Percentiles rank a stretch among this genome's conserved stretches.
phyloP scores from a whole-genome alignment of 2,113 vertebrate genomes.

The Sphyrna mokarran region DNA sequence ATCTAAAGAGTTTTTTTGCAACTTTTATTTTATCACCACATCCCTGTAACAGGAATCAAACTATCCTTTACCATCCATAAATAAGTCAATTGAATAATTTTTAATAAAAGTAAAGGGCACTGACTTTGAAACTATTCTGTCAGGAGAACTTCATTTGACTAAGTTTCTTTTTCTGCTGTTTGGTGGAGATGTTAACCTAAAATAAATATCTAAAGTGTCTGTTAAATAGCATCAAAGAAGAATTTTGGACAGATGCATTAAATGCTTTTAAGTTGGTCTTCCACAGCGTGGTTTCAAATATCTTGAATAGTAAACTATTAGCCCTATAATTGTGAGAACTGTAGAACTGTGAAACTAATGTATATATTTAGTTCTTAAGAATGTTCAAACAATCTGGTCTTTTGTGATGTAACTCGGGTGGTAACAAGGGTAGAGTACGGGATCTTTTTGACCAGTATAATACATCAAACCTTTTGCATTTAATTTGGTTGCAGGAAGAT shows the following conservation, averaged over 20 bases:
- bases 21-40: neutral
- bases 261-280: neutral
- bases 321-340: neutral
- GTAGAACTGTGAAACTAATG: neutral
- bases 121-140: constrained; percentile 2
- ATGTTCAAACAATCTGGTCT: neutral
- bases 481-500: neutral
- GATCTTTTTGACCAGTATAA: neutral
- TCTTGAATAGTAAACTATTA: neutral
- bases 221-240: neutral
- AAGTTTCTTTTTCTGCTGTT: neutral
- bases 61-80: neutral
- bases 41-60: neutral
- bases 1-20: neutral
- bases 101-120: constrained; percentile 4
- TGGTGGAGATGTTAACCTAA: neutral
- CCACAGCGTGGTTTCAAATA: neutral
- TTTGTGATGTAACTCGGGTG: neutral
- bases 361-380: neutral
- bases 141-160: neutral
- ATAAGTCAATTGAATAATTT: neutral
- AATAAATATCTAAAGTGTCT: neutral
- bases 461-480: neutral
- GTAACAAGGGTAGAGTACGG: neutral
- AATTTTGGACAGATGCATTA: neutral